A percentile compares a stretch with the other conserved stretches of the same genome.
Evolutionary conservation across 2,888 invertebrate genomes (phyloP).

Genomic region (Chloroclystis v-ata): DNA sequence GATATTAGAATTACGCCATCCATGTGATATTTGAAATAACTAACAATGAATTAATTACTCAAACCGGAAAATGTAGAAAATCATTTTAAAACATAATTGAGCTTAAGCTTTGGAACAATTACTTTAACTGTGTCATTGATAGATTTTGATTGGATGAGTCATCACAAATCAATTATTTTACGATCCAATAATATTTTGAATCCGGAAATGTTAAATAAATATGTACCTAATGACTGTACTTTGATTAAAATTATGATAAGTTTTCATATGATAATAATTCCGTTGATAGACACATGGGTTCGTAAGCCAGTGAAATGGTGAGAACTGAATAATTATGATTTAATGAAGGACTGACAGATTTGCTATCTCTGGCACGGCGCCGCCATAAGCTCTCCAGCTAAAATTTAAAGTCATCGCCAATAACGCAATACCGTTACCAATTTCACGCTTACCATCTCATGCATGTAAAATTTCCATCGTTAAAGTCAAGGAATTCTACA

Average conservation of each 20-base stretch:
- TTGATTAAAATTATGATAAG: constrained; percentile 4
- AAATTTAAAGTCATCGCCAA: too few species aligned
- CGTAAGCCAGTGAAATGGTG: constrained; percentile 16
- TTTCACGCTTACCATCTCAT: too few species aligned
- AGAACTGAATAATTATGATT: constrained; percentile 11
- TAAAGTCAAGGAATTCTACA: too few species aligned
- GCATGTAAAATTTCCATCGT: too few species aligned
- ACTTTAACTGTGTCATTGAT: constrained; percentile 4
- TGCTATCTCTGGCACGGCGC: constrained; percentile 17
- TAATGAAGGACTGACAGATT: constrained; percentile 9
- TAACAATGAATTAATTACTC: neutral
- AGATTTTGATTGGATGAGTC: constrained; percentile 8
- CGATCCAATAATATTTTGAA: neutral
- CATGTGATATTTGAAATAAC: too few species aligned
- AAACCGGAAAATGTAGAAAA: constrained; percentile 24
- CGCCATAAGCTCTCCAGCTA: neutral
- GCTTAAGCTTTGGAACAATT: constrained; percentile 9
- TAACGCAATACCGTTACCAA: too few species aligned
- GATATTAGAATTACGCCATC: too few species aligned
- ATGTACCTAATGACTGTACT: neutral
- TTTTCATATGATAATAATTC: too few species aligned
- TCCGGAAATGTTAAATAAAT: neutral
- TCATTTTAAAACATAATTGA: constrained; percentile 13
- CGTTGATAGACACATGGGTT: constrained; percentile 21
- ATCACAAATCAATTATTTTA: constrained; percentile 14